These are phyloP conservation scores for Hyposmocoma kahamanoa DNA, from an alignment of 1,140 invertebrate species.

Conservation along the genomic window DNA sequence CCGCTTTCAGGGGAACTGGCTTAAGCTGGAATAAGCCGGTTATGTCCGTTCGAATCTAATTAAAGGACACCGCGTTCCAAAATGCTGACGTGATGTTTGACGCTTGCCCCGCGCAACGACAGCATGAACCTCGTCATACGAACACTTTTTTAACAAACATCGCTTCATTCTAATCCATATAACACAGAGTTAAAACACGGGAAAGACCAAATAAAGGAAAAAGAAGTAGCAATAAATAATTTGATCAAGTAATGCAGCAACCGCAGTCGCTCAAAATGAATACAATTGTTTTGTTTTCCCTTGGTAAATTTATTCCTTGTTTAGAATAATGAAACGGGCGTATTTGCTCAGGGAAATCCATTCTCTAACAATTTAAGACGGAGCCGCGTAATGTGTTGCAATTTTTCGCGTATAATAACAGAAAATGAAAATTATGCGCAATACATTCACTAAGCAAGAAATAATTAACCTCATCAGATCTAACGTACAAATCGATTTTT, in stretches of 20 bases:
- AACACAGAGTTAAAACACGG: constrained; percentile 12
- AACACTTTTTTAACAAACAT: neutral
- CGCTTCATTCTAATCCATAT: neutral
- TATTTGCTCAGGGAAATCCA: constrained; percentile 60
- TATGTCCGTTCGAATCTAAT: constrained; percentile 68
- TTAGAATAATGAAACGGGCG: constrained; percentile 66
- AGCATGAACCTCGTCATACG: neutral
- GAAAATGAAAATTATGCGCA: constrained; percentile 36
- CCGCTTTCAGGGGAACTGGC: constrained; percentile 40
- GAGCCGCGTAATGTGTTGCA: constrained; percentile 49
- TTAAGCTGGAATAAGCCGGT: constrained; percentile 66
- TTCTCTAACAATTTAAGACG: constrained; percentile 62
- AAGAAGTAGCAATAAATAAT: constrained; percentile 50
- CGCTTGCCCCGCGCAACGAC: constrained; percentile 34
- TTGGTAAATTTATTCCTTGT: constrained; percentile 63
- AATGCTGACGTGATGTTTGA: constrained; percentile 61
- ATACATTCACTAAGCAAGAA: too few relatives aligned
- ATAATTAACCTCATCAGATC: too few relatives aligned
- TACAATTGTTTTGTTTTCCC: constrained; percentile 68
- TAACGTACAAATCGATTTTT: too few relatives aligned
- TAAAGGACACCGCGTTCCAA: constrained; percentile 59
- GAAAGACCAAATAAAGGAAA: constrained; percentile 19
- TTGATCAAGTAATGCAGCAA: constrained; percentile 60
- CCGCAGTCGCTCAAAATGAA: constrained; percentile 61
- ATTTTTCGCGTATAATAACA: constrained; percentile 56